Conservation (phyloP, 1,140 invertebrate genomes). For the Pseudomyrmex concolor region DNA sequence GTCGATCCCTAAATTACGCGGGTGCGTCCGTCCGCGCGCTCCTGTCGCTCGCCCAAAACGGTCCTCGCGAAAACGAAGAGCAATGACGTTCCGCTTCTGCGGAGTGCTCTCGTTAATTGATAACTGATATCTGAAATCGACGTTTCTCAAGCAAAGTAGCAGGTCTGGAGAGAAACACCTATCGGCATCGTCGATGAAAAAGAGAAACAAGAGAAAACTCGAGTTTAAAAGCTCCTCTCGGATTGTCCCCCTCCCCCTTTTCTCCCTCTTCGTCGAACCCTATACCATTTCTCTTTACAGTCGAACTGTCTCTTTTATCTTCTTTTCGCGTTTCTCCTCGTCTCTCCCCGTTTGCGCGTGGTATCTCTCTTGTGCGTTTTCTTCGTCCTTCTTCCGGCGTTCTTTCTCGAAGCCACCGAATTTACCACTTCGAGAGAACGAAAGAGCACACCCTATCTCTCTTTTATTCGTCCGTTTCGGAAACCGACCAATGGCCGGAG, state of each 20-base stretch:
- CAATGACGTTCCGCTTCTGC: slow-evolving; percentile 75
- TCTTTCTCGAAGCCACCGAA: slow-evolving; percentile 61
- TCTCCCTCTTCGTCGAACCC: background rate
- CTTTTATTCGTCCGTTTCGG: slow-evolving; percentile 70
- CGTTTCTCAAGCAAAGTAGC: slow-evolving; percentile 52
- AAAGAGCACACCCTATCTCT: slow-evolving; percentile 46
- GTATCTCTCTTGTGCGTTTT: slow-evolving; percentile 16
- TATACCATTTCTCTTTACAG: background rate
- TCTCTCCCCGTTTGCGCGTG: slow-evolving; percentile 23
- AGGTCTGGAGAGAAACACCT: background rate
- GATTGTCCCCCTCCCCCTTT: background rate
- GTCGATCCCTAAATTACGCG: slow-evolving; percentile 81
- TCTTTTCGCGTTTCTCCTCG: slow-evolving; percentile 15
- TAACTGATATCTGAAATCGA: slow-evolving; percentile 82
- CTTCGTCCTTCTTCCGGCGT: slow-evolving; percentile 57
- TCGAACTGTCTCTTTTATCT: slow-evolving; percentile 60
- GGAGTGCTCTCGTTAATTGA: slow-evolving; percentile 81
- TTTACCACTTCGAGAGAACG: slow-evolving; percentile 27
- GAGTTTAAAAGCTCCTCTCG: background rate
- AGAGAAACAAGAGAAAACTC: slow-evolving; percentile 18
- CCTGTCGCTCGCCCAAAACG: slow-evolving; percentile 54
- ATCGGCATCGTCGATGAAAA: slow-evolving; percentile 6
- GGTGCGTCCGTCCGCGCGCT: slow-evolving; percentile 37
- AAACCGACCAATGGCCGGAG: slow-evolving; percentile 61
- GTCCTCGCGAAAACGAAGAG: slow-evolving; percentile 67